A percentile compares a stretch with the other conserved stretches of the same genome.
Evolutionary conservation across 2,888 invertebrate species (phyloP).

Genomic region (Pasiphila rectangulata): DNA sequence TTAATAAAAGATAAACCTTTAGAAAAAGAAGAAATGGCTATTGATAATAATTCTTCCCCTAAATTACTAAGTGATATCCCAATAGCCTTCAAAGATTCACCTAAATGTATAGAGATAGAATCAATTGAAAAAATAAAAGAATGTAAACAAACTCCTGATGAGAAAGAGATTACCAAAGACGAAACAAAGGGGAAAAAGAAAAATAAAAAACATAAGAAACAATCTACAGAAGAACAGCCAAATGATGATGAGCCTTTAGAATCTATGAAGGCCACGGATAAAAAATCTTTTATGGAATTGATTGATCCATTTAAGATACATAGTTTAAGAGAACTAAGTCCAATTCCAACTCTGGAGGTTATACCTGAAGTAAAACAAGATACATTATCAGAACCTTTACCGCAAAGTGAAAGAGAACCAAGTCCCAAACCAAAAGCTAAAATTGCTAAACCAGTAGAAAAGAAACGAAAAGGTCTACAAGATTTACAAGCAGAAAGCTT

Average conservation of each 20-base stretch:
- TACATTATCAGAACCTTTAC: constrained; percentile 1
- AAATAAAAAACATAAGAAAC: constrained; percentile 44
- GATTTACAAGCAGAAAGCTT: constrained; percentile 17
- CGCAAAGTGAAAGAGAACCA: constrained; percentile 28
- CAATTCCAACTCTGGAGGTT: constrained; percentile 29
- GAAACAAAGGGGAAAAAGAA: constrained; percentile 40
- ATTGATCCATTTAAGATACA: constrained; percentile 6
- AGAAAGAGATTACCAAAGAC: constrained; percentile 6
- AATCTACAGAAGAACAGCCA: constrained; percentile 25
- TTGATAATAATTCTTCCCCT: constrained; percentile 15
- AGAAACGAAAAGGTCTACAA: constrained; percentile 50
- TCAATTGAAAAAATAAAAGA: constrained; percentile 10
- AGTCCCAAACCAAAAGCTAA: constrained; percentile 53
- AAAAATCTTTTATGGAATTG: constrained; percentile 4
- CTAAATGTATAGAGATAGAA: constrained; percentile 12
- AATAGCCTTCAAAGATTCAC: background rate
- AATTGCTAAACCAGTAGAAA: constrained; percentile 65
- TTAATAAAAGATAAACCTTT: constrained; percentile 37
- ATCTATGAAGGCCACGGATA: background rate
- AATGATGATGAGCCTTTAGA: background rate
- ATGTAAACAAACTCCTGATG: constrained; percentile 13
- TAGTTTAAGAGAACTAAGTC: constrained; percentile 13
- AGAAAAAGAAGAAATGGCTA: constrained; percentile 18
- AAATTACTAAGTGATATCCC: background rate
- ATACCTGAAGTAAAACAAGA: constrained; percentile 11